Base-by-base conservation (phyloP, 2,113 vertebrate genomes). In the Corydoras sp. region DNA sequence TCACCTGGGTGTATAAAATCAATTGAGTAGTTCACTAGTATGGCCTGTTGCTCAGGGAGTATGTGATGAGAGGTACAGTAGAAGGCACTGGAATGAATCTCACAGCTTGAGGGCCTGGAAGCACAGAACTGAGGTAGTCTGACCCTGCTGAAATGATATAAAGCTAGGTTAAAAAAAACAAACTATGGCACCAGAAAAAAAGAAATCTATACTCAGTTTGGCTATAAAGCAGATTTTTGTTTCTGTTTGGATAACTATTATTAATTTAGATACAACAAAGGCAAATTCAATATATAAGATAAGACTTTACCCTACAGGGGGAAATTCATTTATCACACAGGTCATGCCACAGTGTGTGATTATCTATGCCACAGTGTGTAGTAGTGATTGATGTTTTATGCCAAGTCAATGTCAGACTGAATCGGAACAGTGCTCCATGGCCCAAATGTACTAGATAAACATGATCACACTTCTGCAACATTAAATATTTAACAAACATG, bases 81-180 rank as follows among this genome's bases (percentile, higher is more conserved):
- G 74, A 83, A 83, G 81, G 81, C 81, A 83, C 81, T 79, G 81
- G 72, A 79, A 83, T 79, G 77, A 72, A 76, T 81, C 73, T 79
- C 75, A 77, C 77, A 77, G 72, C 73, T 79, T 73, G 62, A 65
- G 71, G 68, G 75, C 75, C 77, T 75, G 50, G 61, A 75, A 72
- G 58, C 77, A 68, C 66, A 11, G 66, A 55, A 69, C 65, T 70
- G 54, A 55, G 61, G 31, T 58, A 59, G 66, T 76, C 77, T 75
- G 72, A 76, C 59, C 67, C 49, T 32, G 32, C 8, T 70, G 56
- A 69, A 12, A 62, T 72, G 9, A 29, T 18, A 14, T 55, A 56
- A 61, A 67, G 63, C 15, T 49, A 62, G 58, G 31, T 13, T 35
- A 55, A 48, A 64, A 71, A 54, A 11, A 30, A 10, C 43, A 59